A percentile compares a stretch with the other conserved stretches of the same genome.
phyloP scores from a whole-genome alignment of 2,113 vertebrate species.

The Eublepharis macularius region DNA sequence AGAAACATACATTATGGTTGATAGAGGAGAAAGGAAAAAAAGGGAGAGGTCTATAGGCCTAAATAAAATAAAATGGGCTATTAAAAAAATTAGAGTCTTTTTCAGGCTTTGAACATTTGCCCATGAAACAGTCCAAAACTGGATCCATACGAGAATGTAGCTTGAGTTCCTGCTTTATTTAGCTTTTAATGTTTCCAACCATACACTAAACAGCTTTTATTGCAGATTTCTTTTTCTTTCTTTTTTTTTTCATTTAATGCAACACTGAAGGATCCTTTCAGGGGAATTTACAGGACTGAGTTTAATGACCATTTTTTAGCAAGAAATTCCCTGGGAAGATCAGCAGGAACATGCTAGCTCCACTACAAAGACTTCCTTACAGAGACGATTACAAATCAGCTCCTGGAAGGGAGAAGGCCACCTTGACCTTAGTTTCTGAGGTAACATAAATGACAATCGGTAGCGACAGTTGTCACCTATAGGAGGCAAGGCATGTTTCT shows the following conservation, averaged over 20 bases:
- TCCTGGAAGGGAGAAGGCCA: fast-evolving
- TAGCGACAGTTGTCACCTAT: background rate
- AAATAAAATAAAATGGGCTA: conserved; percentile 13
- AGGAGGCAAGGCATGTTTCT: background rate
- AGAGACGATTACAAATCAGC: background rate
- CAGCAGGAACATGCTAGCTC: background rate
- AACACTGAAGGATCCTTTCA: background rate
- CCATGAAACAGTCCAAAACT: conserved; percentile 12
- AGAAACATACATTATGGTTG: background rate
- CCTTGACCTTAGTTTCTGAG: background rate
- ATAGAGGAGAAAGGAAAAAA: background rate
- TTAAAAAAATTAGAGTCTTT: conserved; percentile 14
- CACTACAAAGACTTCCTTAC: background rate
- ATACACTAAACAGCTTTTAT: background rate
- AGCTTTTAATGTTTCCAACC: conserved; percentile 22
- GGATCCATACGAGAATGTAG: background rate
- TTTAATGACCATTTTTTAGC: background rate
- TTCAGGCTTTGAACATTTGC: background rate
- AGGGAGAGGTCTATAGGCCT: background rate
- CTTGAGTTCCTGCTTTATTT: conserved; percentile 13
- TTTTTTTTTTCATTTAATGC: background rate
- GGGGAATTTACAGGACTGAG: background rate
- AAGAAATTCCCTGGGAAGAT: background rate
- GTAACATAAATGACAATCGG: background rate
- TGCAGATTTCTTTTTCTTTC: background rate